Evolutionary conservation across 2,797 vertebrate species (phyloP), one percentile per base, ranked within the genome.

Genomic region (Bufotes viridis): DNA sequence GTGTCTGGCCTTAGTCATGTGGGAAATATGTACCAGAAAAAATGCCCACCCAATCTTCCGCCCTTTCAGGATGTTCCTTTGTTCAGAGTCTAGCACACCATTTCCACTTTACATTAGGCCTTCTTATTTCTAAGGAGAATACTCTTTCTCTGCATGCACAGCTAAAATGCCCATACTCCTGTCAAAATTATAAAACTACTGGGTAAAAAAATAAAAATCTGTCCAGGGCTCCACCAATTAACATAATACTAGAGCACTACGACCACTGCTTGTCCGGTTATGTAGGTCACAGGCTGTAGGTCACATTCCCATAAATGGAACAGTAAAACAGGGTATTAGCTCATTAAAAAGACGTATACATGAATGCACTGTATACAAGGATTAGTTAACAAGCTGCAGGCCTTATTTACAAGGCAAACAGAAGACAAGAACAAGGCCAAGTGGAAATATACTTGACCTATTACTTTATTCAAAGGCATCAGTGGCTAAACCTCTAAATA

Each of bases 281-380:
- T 82, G 74, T 88, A n/a, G 76, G 76, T 90, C 87, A 90, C 69
- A 90, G 82, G 82, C 20, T n/a, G n/a, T n/a, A n/a, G n/a, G n/a
- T n/a, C n/a, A n/a, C n/a, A n/a, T n/a, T n/a, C n/a, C n/a, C n/a
- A n/a, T 79, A 63, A 78, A 86, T 82, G 10, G 51, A 60, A 70
- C 75, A 67, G 24, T 51, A 78, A 86, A 80, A 90, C 87, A 87
- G 18, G 67, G 83, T 17, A 79, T 29, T 10, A 0, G 49, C 81
- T 85, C 60, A 65, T 60, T 18, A 87, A 60, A 86, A 1, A 0
- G 18, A 7, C n/a, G 26, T 22, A 0, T 81, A 87, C 10, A 87
- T 74, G 75, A 80, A 26, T 76, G 82, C 76, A 78, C 67, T 88
- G 20, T 67, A 83, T 55, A 49, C 78, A 78, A 88, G 70, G 84